Conservation (phyloP, 2,113 vertebrate species). For the Chinchilla lanigera region DNA sequence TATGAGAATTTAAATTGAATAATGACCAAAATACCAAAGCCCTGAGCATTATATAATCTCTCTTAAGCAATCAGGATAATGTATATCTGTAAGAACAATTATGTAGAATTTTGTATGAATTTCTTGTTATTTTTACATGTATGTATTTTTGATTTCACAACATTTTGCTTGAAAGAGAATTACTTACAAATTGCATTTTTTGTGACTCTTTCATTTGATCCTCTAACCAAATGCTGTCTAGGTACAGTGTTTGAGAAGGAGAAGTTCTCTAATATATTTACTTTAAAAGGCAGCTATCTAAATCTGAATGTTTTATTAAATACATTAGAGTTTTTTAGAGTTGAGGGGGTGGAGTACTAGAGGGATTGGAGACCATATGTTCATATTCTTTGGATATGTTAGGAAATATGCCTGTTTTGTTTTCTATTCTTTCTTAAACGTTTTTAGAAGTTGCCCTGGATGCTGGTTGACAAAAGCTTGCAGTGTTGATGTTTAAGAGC, state of each 20-base stretch:
- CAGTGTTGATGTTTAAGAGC: slow-evolving; percentile 62
- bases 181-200: background rate
- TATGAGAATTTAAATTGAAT: background rate
- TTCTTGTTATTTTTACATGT: background rate
- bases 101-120: background rate
- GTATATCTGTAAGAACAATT: background rate
- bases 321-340: background rate
- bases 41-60: background rate
- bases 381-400: slow-evolving; percentile 52
- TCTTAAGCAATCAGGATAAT: background rate
- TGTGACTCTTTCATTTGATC: background rate
- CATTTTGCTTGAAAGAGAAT: background rate
- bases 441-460: slow-evolving; percentile 52
- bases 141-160: background rate
- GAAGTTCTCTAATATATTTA: background rate
- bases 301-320: background rate
- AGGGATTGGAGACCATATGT: slow-evolving; percentile 27
- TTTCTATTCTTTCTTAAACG: slow-evolving; percentile 50
- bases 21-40: background rate
- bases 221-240: background rate
- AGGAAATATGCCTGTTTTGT: slow-evolving; percentile 40
- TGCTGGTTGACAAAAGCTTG: slow-evolving; percentile 56
- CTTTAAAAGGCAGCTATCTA: background rate
- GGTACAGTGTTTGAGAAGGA: background rate
- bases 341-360: background rate